These are phyloP conservation scores for Cacatua alba DNA, from an alignment of 2,113 vertebrate species.

Conservation along the genomic window DNA sequence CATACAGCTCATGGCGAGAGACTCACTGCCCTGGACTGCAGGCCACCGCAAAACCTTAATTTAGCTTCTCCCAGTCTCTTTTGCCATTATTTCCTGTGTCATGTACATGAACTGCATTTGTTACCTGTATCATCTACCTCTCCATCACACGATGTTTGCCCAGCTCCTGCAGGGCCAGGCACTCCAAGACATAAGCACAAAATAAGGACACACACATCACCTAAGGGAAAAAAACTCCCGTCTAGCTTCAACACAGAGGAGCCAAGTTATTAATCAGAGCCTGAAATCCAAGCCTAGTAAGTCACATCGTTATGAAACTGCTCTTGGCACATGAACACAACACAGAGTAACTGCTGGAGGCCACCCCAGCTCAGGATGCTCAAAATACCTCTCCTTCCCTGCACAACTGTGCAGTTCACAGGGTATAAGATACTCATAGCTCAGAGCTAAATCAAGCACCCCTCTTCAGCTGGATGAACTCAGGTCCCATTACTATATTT, in stretches of 20 bases:
- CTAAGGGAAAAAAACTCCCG: neutral
- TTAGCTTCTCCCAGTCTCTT: neutral
- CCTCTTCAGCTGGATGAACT: neutral
- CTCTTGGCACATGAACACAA: neutral
- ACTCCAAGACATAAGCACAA: neutral
- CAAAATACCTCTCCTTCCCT: neutral
- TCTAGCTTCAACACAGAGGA: fast-evolving
- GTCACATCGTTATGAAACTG: neutral
- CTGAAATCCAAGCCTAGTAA: neutral
- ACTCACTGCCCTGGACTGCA: neutral
- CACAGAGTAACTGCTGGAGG: neutral
- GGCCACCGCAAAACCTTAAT: neutral
- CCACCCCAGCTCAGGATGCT: neutral
- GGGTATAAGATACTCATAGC: neutral
- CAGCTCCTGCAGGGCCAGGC: neutral
- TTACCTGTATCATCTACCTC: fast-evolving
- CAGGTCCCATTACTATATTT: neutral
- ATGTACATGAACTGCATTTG: fast-evolving
- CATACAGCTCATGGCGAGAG: fast-evolving
- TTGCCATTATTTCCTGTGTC: fast-evolving
- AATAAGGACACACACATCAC: neutral
- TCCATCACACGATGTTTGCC: fast-evolving
- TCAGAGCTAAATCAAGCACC: neutral
- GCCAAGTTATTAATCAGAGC: neutral
- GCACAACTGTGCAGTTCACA: neutral